These are phyloP conservation scores for Luidia sarsii DNA, from an alignment of 53 echinoderm and acorn worm species.

Conservation along the genomic window DNA sequence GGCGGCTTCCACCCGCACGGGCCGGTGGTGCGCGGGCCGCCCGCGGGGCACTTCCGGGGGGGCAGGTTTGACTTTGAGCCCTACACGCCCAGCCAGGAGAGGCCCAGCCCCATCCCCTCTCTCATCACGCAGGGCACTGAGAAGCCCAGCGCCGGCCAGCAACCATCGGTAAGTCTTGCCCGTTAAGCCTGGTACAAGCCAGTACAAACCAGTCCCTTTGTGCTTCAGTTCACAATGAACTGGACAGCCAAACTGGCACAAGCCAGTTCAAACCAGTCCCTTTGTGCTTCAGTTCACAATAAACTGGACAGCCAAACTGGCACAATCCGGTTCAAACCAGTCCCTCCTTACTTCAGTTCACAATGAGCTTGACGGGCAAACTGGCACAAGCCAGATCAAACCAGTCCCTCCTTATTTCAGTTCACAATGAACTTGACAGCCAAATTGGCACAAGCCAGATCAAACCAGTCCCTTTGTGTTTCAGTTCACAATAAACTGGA, in stretches of 20 bases:
- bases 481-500: too few relatives aligned
- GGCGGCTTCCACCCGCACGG: not conserved
- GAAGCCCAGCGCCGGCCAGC: not conserved
- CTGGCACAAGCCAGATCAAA: too few relatives aligned
- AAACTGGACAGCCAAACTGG: not conserved
- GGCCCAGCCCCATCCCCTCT: not conserved
- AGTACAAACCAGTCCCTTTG: not conserved
- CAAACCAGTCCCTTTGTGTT: too few relatives aligned
- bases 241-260: not conserved
- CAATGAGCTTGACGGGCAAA: too few relatives aligned
- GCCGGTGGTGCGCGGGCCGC: constrained; percentile 26
- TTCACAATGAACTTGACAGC: too few relatives aligned
- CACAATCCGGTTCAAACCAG: too few relatives aligned
- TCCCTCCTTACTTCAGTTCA: too few relatives aligned
- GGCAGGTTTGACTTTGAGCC: constrained; percentile 49
- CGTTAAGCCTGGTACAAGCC: not conserved
- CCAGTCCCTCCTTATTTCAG: too few relatives aligned
- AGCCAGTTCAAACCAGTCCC: not conserved
- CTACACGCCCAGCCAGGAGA: constrained; percentile 21
- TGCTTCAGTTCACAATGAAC: too few relatives aligned
- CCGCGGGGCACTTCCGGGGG: constrained; percentile 37
- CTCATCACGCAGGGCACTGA: not conserved
- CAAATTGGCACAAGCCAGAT: too few relatives aligned
- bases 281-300: too few relatives aligned
- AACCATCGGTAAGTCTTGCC: not conserved